These are phyloP conservation scores for Gryon sp. DNA, from an alignment of 1,140 invertebrate genomes.

Conservation along the genomic window DNA sequence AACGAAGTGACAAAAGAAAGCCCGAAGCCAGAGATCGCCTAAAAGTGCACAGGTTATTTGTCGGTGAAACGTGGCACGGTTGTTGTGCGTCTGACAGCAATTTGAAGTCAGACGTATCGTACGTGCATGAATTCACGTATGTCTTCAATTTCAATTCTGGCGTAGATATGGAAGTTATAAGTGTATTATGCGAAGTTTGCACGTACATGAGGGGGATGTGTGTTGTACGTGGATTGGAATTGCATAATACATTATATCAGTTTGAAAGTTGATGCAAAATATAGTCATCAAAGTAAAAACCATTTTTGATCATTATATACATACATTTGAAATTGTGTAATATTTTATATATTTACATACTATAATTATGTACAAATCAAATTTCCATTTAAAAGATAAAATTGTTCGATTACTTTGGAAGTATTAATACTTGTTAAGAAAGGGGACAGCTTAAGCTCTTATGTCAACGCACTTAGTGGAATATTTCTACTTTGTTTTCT, in stretches of 20 bases:
- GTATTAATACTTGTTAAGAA: not conserved
- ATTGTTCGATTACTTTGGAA: not conserved
- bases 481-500: not conserved
- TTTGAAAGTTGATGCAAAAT: not conserved
- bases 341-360: too few species aligned
- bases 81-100: constrained; percentile 17
- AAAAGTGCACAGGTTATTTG: constrained; percentile 6
- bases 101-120: constrained; percentile 22
- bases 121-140: constrained; percentile 34
- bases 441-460: not conserved
- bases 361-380: too few species aligned
- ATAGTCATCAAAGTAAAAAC: not conserved
- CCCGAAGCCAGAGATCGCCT: not conserved
- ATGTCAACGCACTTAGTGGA: not conserved
- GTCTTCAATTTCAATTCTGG: constrained; percentile 23
- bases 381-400: too few species aligned
- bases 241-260: not conserved
- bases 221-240: not conserved
- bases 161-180: constrained; percentile 30
- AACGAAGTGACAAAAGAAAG: not conserved
- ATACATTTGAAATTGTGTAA: not conserved
- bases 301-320: not conserved
- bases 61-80: not conserved
- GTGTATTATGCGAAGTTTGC: constrained; percentile 17
- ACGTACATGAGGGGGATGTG: not conserved